Percentiles rank a stretch among this genome's conserved stretches.
phyloP scores from a whole-genome alignment of 2,113 vertebrate species.

The rabbit (Oryctolagus cuniculus) region DNA sequence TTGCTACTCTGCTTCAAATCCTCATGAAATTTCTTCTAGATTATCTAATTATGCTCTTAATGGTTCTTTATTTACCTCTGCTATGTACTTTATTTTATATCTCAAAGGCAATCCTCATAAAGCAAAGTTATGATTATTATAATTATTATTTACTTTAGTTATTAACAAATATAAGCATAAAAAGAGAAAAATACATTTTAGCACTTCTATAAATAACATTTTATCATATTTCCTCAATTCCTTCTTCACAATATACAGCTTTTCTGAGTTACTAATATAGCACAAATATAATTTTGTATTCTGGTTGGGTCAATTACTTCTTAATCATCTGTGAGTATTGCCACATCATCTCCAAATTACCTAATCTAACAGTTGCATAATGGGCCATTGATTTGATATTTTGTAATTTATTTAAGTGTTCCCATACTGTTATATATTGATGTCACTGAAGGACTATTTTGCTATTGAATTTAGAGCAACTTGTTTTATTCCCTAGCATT shows the following conservation, averaged over 20 bases:
- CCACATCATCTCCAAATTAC: background rate
- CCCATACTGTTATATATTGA: background rate
- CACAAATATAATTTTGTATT: background rate
- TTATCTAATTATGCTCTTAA: background rate
- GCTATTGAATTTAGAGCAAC: conserved; percentile 9
- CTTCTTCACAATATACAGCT: background rate
- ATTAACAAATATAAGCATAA: background rate
- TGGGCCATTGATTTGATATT: background rate
- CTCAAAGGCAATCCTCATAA: background rate
- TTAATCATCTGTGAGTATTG: conserved; percentile 38
- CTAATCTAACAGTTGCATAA: background rate
- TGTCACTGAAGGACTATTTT: background rate
- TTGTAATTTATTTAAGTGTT: background rate
- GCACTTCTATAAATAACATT: background rate
- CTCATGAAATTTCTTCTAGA: background rate
- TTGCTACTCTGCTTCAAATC: background rate
- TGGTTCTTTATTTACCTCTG: background rate
- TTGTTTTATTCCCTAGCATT: background rate
- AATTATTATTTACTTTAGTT: background rate
- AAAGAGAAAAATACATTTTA: background rate
- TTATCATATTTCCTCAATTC: background rate
- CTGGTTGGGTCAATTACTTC: background rate
- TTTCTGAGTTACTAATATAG: background rate
- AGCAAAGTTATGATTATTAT: background rate
- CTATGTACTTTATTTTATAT: background rate